Percentiles rank a stretch among this genome's conserved stretches.
These are phyloP conservation scores for Napeogenes sylphis DNA, from an alignment of 2,888 invertebrate genomes.

Conservation along the genomic window DNA sequence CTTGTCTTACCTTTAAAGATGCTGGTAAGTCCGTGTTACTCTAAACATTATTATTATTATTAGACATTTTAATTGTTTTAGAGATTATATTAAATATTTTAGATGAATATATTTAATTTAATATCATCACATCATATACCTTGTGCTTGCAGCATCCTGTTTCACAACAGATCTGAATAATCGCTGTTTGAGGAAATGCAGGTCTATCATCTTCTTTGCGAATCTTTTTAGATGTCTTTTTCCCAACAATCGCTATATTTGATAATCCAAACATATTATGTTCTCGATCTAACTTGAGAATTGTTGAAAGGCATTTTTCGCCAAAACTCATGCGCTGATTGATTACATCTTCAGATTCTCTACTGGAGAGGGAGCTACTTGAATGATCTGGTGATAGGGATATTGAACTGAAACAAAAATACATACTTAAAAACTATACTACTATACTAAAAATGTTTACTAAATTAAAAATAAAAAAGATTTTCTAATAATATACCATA, in stretches of 20 bases:
- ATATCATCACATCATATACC: constrained; percentile 35
- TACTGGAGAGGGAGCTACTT: constrained; percentile 45
- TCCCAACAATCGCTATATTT: constrained; percentile 55
- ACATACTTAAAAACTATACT: neutral
- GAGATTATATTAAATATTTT: neutral
- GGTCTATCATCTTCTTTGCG: constrained; percentile 53
- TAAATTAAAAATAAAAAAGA: neutral
- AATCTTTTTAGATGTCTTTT: constrained; percentile 45
- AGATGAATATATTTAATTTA: neutral
- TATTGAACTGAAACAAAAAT: constrained; percentile 48
- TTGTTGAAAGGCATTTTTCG: constrained; percentile 62
- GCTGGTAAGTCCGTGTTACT: constrained; percentile 60
- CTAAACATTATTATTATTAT: constrained; percentile 33
- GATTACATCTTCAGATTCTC: constrained; percentile 43
- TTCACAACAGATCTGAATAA: constrained; percentile 61
- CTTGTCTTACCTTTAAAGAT: constrained; percentile 52
- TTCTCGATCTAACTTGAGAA: constrained; percentile 63
- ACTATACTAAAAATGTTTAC: neutral
- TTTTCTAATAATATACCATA: constrained; percentile 11
- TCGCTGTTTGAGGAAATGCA: constrained; percentile 66
- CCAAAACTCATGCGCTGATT: constrained; percentile 37
- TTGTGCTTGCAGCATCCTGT: constrained; percentile 50
- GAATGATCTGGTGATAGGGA: constrained; percentile 50
- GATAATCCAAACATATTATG: constrained; percentile 69
- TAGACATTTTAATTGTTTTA: too few relatives aligned